Base-by-base conservation (phyloP, 1,140 invertebrate genomes). In the Sinonovacula constricta region DNA sequence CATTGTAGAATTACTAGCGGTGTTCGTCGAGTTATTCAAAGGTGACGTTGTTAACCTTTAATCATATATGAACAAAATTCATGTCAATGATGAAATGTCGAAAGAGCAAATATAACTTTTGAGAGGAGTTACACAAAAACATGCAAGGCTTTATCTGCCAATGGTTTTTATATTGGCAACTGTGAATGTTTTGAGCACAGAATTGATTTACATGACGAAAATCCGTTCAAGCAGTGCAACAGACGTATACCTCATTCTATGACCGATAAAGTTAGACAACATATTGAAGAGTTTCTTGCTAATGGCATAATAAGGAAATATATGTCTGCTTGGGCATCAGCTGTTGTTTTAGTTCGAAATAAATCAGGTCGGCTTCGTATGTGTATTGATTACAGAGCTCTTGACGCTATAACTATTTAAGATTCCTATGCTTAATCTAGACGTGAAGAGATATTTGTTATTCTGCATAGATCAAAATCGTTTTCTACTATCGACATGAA, bases 401-500 rank as follows among this genome's bases (percentile, higher is more conserved):
- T 57, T 7, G 22, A 57, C 54, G 10, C 7, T 22, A n/a, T 7
- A 10, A 57, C 18, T 12, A 57, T 28, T 22, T 12, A 24, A 57
- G 54, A 57, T 57, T n/a, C 54, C 10, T 57, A 57, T 28, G 54
- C 54, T 49, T 49, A 12, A 49, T n/a, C 54, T 12, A 57, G 54
- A 28, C 5, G 5, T 7, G 22, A 57, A 28, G 54, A 57, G 22
- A 57, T 57, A 22, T 57, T 57, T 57, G 54, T 12, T 24, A 22
- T 7, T 24, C 22, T 57, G 26, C 18, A n/a, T 57, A 22, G 22
- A 12, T 22, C 18, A 22, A 57, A 57, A 24, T 57, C 5, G 18
- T 57, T 57, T 57, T 57, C 54, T 22, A 57, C 54, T 12, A 12
- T 57, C 7, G 54, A 57, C 22, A 57, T 57, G 54, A 57, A 57